These are phyloP conservation scores for Pachycephus smyrnensis DNA, from an alignment of 2,888 invertebrate species.

Conservation along the genomic window DNA sequence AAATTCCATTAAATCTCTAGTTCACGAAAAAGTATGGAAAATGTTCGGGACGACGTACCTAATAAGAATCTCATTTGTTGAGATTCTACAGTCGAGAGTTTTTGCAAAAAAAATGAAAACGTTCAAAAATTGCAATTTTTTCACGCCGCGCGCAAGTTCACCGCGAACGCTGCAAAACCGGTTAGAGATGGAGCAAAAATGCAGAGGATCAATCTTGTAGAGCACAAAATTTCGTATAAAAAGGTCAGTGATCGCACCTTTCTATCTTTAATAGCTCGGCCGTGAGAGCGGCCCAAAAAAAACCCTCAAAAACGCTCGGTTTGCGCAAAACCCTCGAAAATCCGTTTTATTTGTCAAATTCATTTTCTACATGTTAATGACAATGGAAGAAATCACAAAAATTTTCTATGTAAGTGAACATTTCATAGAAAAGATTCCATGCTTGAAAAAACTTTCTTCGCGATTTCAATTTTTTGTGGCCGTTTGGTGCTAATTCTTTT, in stretches of 20 bases:
- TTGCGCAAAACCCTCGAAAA: slow-evolving; percentile 3
- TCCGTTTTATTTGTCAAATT: slow-evolving; percentile 1
- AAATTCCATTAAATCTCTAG: background rate
- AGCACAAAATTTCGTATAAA: slow-evolving; percentile 6
- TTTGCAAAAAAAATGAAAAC: slow-evolving; percentile 5
- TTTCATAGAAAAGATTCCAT: background rate
- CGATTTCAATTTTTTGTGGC: no score
- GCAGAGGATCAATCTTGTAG: slow-evolving; percentile 8
- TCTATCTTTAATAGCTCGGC: slow-evolving; percentile 1
- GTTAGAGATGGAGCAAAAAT: background rate
- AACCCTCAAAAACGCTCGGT: background rate
- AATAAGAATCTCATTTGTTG: background rate
- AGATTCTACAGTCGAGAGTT: background rate
- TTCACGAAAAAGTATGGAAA: background rate
- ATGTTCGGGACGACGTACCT: background rate
- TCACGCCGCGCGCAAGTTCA: background rate
- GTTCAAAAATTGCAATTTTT: slow-evolving; percentile 8
- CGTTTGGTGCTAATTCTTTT: no score
- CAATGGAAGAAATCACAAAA: slow-evolving; percentile 7
- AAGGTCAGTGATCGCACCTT: background rate
- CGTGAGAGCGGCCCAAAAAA: background rate
- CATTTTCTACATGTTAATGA: slow-evolving; percentile 3
- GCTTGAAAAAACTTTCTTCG: no score
- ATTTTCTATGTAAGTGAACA: background rate
- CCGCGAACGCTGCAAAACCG: slow-evolving; percentile 3